A percentile compares a stretch with the other conserved stretches of the same genome.
Evolutionary conservation across 2,888 invertebrate species (phyloP).

Genomic region (Quadriops clusia): DNA sequence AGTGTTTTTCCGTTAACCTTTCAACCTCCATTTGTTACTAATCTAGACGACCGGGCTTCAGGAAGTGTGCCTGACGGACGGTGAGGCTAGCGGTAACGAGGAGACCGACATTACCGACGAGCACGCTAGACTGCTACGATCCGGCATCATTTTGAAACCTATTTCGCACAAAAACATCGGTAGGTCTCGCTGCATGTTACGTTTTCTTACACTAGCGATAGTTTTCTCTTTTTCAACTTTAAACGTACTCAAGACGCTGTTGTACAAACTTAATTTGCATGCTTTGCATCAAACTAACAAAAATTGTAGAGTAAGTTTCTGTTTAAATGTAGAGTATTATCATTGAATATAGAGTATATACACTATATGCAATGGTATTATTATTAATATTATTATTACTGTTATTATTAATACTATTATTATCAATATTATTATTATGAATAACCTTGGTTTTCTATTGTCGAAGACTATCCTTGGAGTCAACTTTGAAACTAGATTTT

Average conservation of each 20-base stretch:
- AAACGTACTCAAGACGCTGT: background rate
- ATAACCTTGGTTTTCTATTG: too few relatives aligned
- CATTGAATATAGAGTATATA: too few relatives aligned
- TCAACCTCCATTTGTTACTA: constrained; percentile 11
- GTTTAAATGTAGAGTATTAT: background rate
- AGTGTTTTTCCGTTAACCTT: too few relatives aligned
- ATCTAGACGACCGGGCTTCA: constrained; percentile 22
- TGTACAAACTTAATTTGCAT: too few relatives aligned
- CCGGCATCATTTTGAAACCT: constrained; percentile 35
- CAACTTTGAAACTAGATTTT: too few relatives aligned
- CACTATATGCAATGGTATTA: too few relatives aligned
- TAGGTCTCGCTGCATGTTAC: constrained; percentile 22
- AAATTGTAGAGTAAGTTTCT: too few relatives aligned
- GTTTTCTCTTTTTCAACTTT: background rate
- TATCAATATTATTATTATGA: too few relatives aligned
- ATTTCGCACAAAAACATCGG: constrained; percentile 31
- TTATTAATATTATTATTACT: too few relatives aligned
- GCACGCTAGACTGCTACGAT: constrained; percentile 52
- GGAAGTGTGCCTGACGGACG: constrained; percentile 49
- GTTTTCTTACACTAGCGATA: background rate
- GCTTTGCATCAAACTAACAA: too few relatives aligned
- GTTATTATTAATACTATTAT: too few relatives aligned
- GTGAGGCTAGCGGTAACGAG: constrained; percentile 46
- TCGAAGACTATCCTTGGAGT: too few relatives aligned
- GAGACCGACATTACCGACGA: constrained; percentile 61